A percentile compares a stretch with the other conserved stretches of the same genome.
phyloP scores from a whole-genome alignment of 1,140 invertebrate species.

The Oedothorax gibbosus region DNA sequence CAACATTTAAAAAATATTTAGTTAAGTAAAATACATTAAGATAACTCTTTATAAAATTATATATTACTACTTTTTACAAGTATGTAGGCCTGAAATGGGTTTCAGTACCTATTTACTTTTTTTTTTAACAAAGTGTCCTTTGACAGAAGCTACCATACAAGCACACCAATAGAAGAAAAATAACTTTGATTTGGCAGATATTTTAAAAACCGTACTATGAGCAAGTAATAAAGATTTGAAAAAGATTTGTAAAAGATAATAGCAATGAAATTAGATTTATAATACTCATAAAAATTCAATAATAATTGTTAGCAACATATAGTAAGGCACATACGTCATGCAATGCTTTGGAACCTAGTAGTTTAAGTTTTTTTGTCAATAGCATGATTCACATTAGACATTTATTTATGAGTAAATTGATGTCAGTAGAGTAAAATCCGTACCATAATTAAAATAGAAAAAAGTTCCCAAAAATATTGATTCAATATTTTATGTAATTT shows the following conservation, averaged over 20 bases:
- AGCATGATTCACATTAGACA: too few species aligned
- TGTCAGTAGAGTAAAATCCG: too few species aligned
- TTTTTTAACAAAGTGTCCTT: too few species aligned
- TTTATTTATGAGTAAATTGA: too few species aligned
- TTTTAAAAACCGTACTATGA: background rate
- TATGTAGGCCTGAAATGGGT: background rate
- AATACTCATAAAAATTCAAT: too few species aligned
- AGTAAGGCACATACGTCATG: constrained; percentile 12
- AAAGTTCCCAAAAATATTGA: too few species aligned
- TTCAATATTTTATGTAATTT: too few species aligned
- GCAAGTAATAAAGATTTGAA: too few species aligned
- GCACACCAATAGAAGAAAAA: constrained; percentile 14
- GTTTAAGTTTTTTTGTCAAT: background rate
- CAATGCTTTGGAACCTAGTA: background rate
- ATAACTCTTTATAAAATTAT: constrained; percentile 48
- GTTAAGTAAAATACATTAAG: constrained; percentile 46
- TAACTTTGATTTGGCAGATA: constrained; percentile 16
- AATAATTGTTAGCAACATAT: background rate
- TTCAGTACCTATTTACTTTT: too few species aligned
- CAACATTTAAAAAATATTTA: constrained; percentile 54
- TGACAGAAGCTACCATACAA: constrained; percentile 20
- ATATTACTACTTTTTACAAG: constrained; percentile 37
- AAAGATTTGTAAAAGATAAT: too few species aligned
- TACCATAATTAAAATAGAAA: too few species aligned
- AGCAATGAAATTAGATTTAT: too few species aligned